These are phyloP conservation scores for Camponotus fellah DNA, from an alignment of 2,888 invertebrate genomes.

Conservation along the genomic window DNA sequence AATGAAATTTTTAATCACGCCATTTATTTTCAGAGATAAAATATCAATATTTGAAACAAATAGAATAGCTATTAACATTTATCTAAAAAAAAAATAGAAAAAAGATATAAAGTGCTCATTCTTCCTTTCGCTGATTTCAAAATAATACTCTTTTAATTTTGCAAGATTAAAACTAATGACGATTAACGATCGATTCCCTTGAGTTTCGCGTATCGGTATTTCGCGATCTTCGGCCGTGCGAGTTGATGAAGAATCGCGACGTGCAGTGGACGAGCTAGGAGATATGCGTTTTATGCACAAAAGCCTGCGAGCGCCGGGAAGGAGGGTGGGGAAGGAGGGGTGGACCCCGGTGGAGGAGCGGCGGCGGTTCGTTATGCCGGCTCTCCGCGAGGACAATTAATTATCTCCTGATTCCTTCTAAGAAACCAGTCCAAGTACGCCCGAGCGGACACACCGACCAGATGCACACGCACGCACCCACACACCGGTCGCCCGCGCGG, in stretches of 20 bases:
- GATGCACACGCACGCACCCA: constrained; percentile 60
- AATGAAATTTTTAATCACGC: neutral
- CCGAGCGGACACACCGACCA: constrained; percentile 66
- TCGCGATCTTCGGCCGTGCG: constrained; percentile 32
- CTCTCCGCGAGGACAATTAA: constrained; percentile 84
- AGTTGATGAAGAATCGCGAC: constrained; percentile 54
- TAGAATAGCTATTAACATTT: too few relatives aligned
- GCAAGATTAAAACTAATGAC: constrained; percentile 6
- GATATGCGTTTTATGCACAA: constrained; percentile 73
- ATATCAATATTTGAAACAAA: too few relatives aligned
- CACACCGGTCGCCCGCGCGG: constrained; percentile 58
- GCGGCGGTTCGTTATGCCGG: constrained; percentile 81
- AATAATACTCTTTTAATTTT: neutral
- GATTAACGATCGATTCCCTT: constrained; percentile 23
- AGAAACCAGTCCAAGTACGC: constrained; percentile 84
- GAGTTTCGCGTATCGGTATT: constrained; percentile 40
- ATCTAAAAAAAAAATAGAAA: too few relatives aligned
- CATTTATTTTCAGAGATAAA: neutral
- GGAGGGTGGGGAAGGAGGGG: constrained; percentile 22
- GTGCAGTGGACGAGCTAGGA: constrained; percentile 46
- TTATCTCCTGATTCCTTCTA: constrained; percentile 85
- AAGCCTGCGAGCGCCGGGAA: constrained; percentile 63
- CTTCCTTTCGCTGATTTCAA: neutral
- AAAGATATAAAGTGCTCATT: neutral
- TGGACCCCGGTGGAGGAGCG: constrained; percentile 38